These are phyloP conservation scores for Xyrichtys novacula DNA, from an alignment of 2,797 vertebrate genomes.

Conservation along the genomic window DNA sequence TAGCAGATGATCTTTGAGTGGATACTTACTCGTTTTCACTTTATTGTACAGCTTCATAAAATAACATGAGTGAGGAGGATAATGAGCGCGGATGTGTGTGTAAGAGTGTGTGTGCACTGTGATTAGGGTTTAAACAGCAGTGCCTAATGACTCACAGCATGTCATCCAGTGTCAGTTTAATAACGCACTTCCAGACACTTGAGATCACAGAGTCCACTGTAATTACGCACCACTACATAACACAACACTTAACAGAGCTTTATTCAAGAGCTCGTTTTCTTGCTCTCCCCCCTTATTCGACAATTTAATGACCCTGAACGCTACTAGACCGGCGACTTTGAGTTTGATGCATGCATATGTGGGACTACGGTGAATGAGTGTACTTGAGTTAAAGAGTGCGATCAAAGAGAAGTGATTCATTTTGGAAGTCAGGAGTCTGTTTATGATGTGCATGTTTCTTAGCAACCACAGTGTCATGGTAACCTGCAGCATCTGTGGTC, in stretches of 20 bases:
- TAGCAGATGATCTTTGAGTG: conserved; percentile 3
- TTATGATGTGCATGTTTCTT: conserved; percentile 42
- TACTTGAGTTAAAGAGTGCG: conserved; percentile 21
- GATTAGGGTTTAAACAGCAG: conserved; percentile 71
- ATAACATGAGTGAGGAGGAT: conserved; percentile 22
- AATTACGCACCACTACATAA: conserved; percentile 77
- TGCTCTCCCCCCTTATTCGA: conserved; percentile 33
- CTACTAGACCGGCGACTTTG: conserved; percentile 17
- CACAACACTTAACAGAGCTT: conserved; percentile 36
- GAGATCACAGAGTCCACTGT: conserved; percentile 75
- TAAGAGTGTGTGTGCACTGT: conserved; percentile 29
- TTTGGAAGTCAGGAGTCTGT: conserved; percentile 42
- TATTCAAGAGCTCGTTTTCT: conserved; percentile 25
- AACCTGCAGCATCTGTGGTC: conserved; percentile 62
- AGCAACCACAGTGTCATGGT: conserved; percentile 64
- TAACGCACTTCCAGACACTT: conserved; percentile 67
- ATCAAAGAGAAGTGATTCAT: conserved; percentile 38
- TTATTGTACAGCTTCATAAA: conserved; percentile 39
- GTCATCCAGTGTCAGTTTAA: conserved; percentile 74
- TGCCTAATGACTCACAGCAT: conserved; percentile 74
- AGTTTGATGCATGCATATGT: conserved; percentile 14
- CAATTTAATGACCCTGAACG: conserved; percentile 46
- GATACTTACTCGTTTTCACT: conserved; percentile 18
- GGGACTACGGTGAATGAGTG: conserved; percentile 8
- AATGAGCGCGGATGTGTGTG: conserved; percentile 23